Conservation (phyloP, 2,888 invertebrate species). For the Trisateles emortualis region DNA sequence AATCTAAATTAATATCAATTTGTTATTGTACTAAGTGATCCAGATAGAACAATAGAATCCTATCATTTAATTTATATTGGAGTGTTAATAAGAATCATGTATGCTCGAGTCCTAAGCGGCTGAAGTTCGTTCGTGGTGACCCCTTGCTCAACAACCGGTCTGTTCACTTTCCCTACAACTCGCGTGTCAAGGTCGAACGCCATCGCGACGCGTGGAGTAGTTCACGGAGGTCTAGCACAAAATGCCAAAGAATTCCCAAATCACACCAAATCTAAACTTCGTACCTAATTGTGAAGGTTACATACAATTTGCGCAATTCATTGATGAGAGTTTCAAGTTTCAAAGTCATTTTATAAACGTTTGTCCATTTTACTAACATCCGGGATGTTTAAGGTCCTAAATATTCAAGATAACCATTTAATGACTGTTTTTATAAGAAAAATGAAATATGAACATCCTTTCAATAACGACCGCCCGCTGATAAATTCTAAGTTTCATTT, state of each 20-base stretch:
- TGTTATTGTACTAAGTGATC: too few species aligned
- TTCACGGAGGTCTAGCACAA: conserved; percentile 38
- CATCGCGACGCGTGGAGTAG: conserved; percentile 58
- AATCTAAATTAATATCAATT: neutral
- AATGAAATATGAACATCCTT: too few species aligned
- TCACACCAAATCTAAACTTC: conserved; percentile 25
- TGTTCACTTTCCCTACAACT: conserved; percentile 78
- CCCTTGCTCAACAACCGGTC: conserved; percentile 78
- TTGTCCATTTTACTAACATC: conserved; percentile 7
- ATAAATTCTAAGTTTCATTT: too few species aligned
- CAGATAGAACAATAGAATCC: too few species aligned
- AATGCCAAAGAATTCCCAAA: conserved; percentile 47
- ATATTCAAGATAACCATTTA: too few species aligned
- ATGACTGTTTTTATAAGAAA: neutral
- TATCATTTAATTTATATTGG: too few species aligned
- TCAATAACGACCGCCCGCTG: too few species aligned
- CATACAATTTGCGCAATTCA: conserved; percentile 22
- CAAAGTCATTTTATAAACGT: conserved; percentile 7
- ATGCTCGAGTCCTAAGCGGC: conserved; percentile 34
- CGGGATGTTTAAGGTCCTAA: neutral
- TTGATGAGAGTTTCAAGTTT: conserved; percentile 16
- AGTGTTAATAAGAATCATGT: conserved; percentile 9
- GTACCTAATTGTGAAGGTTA: conserved; percentile 38
- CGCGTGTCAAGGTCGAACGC: conserved; percentile 80
- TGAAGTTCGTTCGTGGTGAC: conserved; percentile 52